phyloP scores from a whole-genome alignment of 2,797 vertebrate genomes.

The Takifugu ocellatus region DNA sequence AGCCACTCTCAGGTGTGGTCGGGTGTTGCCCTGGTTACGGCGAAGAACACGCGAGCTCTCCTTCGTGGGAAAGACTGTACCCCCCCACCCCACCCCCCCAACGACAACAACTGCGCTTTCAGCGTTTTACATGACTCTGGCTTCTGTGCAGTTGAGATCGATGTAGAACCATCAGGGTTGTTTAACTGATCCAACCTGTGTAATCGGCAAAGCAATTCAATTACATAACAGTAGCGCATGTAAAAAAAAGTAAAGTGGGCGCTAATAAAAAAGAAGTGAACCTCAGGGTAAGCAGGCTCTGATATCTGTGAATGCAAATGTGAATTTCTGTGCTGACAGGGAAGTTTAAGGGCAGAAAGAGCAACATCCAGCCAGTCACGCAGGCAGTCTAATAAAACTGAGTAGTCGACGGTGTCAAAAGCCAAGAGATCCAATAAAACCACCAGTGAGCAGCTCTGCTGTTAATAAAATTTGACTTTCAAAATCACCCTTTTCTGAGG shows the following conservation, averaged over 20 bases:
- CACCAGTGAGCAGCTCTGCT: constrained; percentile 2
- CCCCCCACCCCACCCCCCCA: too few relatives aligned
- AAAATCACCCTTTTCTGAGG: background rate
- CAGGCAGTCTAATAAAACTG: constrained; percentile 19
- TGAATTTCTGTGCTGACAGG: constrained; percentile 6
- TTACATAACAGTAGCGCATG: background rate
- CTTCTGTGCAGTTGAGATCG: background rate
- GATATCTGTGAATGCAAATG: constrained; percentile 9
- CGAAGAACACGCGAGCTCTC: too few relatives aligned
- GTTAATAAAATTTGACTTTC: constrained; percentile 4
- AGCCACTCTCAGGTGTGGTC: too few relatives aligned
- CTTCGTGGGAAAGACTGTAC: too few relatives aligned
- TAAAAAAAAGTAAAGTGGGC: background rate
- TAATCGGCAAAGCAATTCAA: background rate
- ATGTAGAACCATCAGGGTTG: background rate
- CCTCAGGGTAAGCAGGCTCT: background rate
- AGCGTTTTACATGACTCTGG: too few relatives aligned
- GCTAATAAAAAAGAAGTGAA: background rate
- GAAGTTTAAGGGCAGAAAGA: constrained; percentile 6
- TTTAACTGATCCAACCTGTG: constrained; percentile 1
- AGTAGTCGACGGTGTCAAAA: constrained; percentile 10
- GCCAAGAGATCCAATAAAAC: constrained; percentile 24
- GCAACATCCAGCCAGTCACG: constrained; percentile 9
- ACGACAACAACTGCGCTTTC: too few relatives aligned
- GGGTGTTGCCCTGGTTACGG: too few relatives aligned